Base-by-base conservation (phyloP, 2,113 vertebrate species). In the Microtus pennsylvanicus region DNA sequence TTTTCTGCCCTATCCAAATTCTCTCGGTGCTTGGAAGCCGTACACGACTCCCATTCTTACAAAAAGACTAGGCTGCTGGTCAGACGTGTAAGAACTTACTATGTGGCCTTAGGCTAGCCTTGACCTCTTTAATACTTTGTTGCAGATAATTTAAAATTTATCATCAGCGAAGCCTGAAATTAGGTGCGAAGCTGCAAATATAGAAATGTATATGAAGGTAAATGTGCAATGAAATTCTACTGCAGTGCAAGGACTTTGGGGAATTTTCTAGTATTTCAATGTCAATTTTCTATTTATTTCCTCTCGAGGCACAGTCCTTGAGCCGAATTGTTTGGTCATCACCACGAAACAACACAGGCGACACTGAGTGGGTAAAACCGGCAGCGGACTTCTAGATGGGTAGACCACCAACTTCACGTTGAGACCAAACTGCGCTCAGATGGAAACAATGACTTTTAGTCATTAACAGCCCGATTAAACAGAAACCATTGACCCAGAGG, bases 371-470 rank as follows among this genome's bases (percentile, higher is more conserved):
- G 50, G 10, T 3, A 24, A 95, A 95, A 55, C 19, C 89, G 77
- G 47, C n/a, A 1, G 33, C 35, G 24, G 35, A 21, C 93, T 95
- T 95, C 69, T 67, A 47, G 65, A 77, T 85, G 35, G 38, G 92
- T 87, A 90, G 97, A 97, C 97, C 98, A 98, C 98, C 97, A 97
- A 95, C 97, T 97, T 94, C 92, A 96, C 83, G 38, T 90, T 61
- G 96, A 95, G 87, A 89, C 94, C 93, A 83, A 97, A 95, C 95
- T 91, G 87, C 89, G 88, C 91, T 97, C 98, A 98, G 83, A 97
- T 97, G 97, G 97, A 97, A 98, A 97, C 96, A 95, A 97, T 98
- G 97, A 96, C 94, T 70, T 63, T 87, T 77, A 94, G 93, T 89
- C 93, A 96, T 97, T 98, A 97, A 86, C 86, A 97, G 65, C 26